Evolutionary conservation across 2,113 vertebrate species (phyloP), one percentile per base, ranked within the genome.

Genomic region (Melanostigma gelatinosum): DNA sequence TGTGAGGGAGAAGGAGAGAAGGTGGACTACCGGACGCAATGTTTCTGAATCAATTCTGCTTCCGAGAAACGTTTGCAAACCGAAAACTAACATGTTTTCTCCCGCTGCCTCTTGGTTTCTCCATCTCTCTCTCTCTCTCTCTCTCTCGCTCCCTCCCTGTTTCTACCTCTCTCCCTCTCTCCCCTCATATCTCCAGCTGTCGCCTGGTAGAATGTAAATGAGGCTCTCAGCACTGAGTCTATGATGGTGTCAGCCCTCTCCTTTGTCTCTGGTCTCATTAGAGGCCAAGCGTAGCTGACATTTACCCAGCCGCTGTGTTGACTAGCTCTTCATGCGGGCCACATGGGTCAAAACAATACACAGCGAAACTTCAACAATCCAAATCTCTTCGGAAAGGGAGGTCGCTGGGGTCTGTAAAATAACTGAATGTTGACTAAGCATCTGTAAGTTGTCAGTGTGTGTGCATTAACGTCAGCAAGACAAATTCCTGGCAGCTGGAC

Each of bases 171-270:
- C 73, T 40, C 42, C 8, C 40, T 58, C 75, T 24, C 76, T 55
- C 67, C 34, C 54, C 77, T 82, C 77, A 75, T 82, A 79, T 85
- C 84, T 89, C 83, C 77, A 87, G 84, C 91, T 91, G 90, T 89
- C 84, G 77, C 83, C 87, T 85, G 80, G 74, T 83, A 80, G 90
- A 87, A 91, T 93, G 90, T 88, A 93, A 93, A 93, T 92, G 89
- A 93, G 85, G 62, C 70, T 85, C 86, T 85, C 84, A 80, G 82
- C 75, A 57, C 79, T 20, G 80, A 84, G 87, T 71, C 88, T 67
- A 44, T 82, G 89, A 85, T 77, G 86, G 85, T 87, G 89, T 91
- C 90, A 77, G 82, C 71, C 83, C 89, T 85, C 88, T 85, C 75
- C 82, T 86, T 87, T 86, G 81, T 91, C 90, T 85, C 85, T 72